phyloP scores from a whole-genome alignment of 2,797 vertebrate genomes.

The Protosalanx chinensis region DNA sequence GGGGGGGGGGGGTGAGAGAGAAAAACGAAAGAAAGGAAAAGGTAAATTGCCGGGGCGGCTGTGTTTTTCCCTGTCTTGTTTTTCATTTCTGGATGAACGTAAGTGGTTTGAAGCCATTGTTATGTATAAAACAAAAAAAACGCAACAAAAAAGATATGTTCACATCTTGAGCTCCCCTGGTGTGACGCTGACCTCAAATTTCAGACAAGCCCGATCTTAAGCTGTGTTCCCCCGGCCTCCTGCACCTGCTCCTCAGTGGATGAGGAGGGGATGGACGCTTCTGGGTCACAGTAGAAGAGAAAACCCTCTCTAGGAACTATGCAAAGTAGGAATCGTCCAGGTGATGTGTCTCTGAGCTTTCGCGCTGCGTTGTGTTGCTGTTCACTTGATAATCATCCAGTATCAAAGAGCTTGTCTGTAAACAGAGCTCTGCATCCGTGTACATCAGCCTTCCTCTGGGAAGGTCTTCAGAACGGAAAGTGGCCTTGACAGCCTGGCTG shows the following conservation, averaged over 20 bases:
- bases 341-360: not conserved
- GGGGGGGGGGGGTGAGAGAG: constrained; percentile 27
- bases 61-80: constrained; percentile 20
- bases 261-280: constrained; percentile 25
- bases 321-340: not conserved
- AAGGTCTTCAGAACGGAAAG: constrained; percentile 2
- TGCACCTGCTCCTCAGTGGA: constrained; percentile 19
- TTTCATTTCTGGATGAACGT: constrained; percentile 44
- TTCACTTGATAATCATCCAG: not conserved
- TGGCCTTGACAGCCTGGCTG: not conserved
- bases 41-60: not conserved
- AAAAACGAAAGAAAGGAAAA: constrained; percentile 10
- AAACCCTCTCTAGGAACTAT: constrained; percentile 10
- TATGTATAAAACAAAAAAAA: constrained; percentile 33
- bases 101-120: constrained; percentile 52
- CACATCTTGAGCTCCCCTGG: constrained; percentile 42
- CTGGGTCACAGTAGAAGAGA: constrained; percentile 4
- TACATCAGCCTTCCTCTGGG: constrained; percentile 10
- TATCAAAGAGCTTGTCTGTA: constrained; percentile 16
- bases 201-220: constrained; percentile 28
- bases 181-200: constrained; percentile 29
- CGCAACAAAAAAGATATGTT: constrained; percentile 37
- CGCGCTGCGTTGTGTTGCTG: not conserved
- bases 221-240: constrained; percentile 28
- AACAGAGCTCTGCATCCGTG: constrained; percentile 1